Evolutionary conservation across 1,140 invertebrate genomes (phyloP).

Genomic region (Rhopalosiphum maidis): DNA sequence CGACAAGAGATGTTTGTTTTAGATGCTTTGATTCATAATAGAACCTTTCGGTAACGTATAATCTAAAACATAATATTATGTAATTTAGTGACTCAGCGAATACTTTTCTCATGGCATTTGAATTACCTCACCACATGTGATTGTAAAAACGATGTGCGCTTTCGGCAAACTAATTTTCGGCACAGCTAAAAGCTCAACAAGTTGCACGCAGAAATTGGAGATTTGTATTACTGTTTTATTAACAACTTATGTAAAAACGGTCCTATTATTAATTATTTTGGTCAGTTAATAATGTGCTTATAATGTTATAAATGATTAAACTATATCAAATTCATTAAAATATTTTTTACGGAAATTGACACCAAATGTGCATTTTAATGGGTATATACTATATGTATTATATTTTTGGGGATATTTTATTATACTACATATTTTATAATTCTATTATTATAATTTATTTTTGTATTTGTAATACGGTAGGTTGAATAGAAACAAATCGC

Average conservation of each 20-base stretch:
- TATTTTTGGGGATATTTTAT: neutral
- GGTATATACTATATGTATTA: no score
- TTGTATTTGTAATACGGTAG: neutral
- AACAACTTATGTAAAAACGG: neutral
- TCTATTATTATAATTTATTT: neutral
- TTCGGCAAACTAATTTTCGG: neutral
- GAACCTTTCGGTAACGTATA: neutral
- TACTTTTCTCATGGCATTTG: neutral
- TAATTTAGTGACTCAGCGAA: neutral
- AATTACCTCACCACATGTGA: neutral
- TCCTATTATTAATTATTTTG: neutral
- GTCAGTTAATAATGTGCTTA: neutral
- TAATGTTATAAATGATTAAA: neutral
- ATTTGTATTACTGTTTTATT: neutral
- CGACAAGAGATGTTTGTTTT: neutral
- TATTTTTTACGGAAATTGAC: neutral
- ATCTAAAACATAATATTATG: neutral
- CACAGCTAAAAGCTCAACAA: neutral
- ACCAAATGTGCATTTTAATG: no score
- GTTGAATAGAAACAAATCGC: neutral
- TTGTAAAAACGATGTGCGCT: neutral
- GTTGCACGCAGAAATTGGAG: neutral
- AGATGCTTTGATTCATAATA: neutral
- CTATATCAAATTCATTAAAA: neutral
- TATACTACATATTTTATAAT: neutral